Evolutionary conservation across 2,888 invertebrate genomes (phyloP).

Genomic region (Acrobasis repandana): DNA sequence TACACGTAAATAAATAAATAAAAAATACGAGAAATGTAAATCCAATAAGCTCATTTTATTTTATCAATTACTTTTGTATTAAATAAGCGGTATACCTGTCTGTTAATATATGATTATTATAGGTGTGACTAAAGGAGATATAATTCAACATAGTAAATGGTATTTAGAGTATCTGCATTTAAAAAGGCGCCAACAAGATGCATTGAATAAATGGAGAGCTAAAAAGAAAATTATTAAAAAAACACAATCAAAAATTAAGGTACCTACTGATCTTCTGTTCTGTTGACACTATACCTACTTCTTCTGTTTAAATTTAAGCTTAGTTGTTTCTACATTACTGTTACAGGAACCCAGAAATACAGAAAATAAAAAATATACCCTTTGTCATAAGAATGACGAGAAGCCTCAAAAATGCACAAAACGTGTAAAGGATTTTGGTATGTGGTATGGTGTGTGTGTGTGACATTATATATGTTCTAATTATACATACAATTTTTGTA

Average conservation of each 20-base stretch:
- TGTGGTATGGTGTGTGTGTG: not conserved
- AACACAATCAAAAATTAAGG: slow-evolving; percentile 22
- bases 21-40: not conserved
- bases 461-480: not conserved
- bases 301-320: not conserved
- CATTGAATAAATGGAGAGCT: slow-evolving; percentile 65
- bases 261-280: not conserved
- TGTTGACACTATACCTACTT: not conserved
- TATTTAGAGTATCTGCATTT: slow-evolving; percentile 57
- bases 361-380: too few species aligned
- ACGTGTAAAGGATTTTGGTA: slow-evolving; percentile 1
- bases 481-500: too few species aligned
- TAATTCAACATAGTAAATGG: slow-evolving; percentile 62
- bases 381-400: too few species aligned
- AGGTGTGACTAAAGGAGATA: slow-evolving; percentile 50
- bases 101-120: slow-evolving; percentile 7
- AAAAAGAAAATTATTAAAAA: slow-evolving; percentile 51
- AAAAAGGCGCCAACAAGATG: slow-evolving; percentile 59
- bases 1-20: too few species aligned
- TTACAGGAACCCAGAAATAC: not conserved
- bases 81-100: not conserved
- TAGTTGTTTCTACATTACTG: not conserved
- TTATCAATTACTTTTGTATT: too few species aligned
- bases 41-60: too few species aligned
- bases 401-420: not conserved